These are phyloP conservation scores for Lasioglossum albipes DNA, from an alignment of 1,140 invertebrate species.

Conservation along the genomic window DNA sequence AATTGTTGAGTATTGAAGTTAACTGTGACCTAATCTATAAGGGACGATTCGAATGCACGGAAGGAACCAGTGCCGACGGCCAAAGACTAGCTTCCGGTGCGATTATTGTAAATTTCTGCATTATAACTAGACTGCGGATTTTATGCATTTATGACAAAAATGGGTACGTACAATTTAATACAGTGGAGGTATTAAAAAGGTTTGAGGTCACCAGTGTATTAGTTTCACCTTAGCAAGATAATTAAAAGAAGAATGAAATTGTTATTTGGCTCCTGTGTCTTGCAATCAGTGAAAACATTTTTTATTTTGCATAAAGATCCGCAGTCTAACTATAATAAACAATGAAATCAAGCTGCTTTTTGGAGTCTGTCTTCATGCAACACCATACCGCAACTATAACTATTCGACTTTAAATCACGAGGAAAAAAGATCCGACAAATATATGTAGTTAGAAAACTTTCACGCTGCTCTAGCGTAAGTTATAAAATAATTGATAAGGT, in stretches of 20 bases:
- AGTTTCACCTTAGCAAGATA: too few relatives aligned
- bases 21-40: neutral
- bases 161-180: too few relatives aligned
- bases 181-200: too few relatives aligned
- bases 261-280: too few relatives aligned
- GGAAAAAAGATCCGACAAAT: neutral
- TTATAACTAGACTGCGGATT: too few relatives aligned
- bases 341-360: neutral
- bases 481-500: slow-evolving; percentile 13
- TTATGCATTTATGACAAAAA: too few relatives aligned
- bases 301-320: too few relatives aligned
- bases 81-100: neutral
- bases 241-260: too few relatives aligned
- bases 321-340: neutral
- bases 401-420: neutral
- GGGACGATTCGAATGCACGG: too few relatives aligned
- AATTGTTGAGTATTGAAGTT: neutral
- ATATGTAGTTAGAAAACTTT: neutral
- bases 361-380: neutral
- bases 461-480: neutral
- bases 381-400: neutral
- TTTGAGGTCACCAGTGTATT: too few relatives aligned
- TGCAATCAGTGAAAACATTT: too few relatives aligned
- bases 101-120: too few relatives aligned
- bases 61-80: neutral